Evolutionary conservation across 2,797 vertebrate species (phyloP), one percentile per base, ranked within the genome.

Genomic region (Falco rusticolus): DNA sequence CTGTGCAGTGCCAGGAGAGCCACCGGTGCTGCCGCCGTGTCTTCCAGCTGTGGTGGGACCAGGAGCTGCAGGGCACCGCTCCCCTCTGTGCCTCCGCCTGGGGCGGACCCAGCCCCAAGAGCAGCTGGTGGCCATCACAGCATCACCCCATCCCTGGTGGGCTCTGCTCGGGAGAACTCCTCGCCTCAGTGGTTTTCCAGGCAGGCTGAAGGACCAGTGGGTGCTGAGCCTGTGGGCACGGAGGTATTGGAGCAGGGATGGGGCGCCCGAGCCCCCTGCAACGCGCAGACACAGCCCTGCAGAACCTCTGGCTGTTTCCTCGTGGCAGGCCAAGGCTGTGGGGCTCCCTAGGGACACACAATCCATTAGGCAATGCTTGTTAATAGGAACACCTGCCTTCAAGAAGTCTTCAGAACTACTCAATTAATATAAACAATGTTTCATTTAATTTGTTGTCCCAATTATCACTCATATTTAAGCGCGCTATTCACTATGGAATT

Each of bases 21-120:
- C 37, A 7, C 5, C 0, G 1, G 33, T 17, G 18, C 43, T 68
- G 50, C 33, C 0, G 0, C 14, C 0, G 1, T 10, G 16, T 37
- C 47, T 45, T 31, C 8, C 63, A 72, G 57, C n/a, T 64, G 54
- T 31, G 6, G 0, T 0, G 1, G 57, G 33, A 59, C 4, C 3
- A 1, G 61, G 33, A 74, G 65, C 41, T 77, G 26, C 64, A 33
- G 43, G 54, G 10, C 68, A 74, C 50, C 1, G 0, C 51, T 34
- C 48, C 28, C 31, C 54, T 53, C 45, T 37, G 21, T 18, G 41
- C 37, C 33, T 47, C 1, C 24, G 3, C 0, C 0, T 33, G 29
- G 26, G 16, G 18, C n/a, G 77, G 47, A 66, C 9, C 61, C n/a
- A 47, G 6, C 4, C 6, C 43, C 25, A 1, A 39, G 33, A 50